Conservation (phyloP, 1,140 invertebrate genomes). For the Sycobia sp. region DNA sequence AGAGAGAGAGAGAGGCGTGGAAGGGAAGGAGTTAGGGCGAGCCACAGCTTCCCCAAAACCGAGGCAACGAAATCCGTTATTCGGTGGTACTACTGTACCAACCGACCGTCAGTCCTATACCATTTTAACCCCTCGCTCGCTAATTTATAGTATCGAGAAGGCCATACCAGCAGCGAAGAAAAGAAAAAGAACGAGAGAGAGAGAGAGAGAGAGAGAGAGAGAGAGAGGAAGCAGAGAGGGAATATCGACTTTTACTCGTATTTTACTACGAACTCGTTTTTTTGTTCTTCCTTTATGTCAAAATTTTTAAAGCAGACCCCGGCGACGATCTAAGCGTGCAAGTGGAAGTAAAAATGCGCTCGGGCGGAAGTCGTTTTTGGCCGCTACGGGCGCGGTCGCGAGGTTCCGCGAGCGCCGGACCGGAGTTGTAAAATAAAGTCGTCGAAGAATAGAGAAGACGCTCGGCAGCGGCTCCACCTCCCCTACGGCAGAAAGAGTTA, state of each 20-base stretch:
- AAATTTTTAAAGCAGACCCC: background rate
- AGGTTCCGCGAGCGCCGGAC: too few species aligned
- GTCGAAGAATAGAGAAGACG: constrained; percentile 2
- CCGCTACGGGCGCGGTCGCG: background rate
- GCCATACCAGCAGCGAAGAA: too few species aligned
- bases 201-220: too few species aligned
- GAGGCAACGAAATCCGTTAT: constrained; percentile 6
- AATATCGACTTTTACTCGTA: too few species aligned
- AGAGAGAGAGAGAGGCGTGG: too few species aligned
- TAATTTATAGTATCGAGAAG: constrained; percentile 20
- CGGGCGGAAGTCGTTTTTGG: constrained; percentile 9
- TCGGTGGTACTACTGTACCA: background rate
- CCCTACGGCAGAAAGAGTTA: background rate
- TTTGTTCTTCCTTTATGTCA: too few species aligned
- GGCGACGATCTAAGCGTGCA: background rate
- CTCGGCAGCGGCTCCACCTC: background rate
- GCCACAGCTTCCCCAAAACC: too few species aligned
- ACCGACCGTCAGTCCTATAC: too few species aligned
- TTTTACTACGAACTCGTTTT: background rate
- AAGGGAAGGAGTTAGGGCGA: background rate
- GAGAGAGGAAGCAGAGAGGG: too few species aligned
- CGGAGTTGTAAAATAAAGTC: constrained; percentile 2
- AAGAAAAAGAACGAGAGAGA: too few species aligned
- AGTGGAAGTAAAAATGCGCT: background rate
- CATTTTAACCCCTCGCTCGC: background rate